phyloP scores from a whole-genome alignment of 2,797 vertebrate genomes.

The Syngnathus acus region DNA sequence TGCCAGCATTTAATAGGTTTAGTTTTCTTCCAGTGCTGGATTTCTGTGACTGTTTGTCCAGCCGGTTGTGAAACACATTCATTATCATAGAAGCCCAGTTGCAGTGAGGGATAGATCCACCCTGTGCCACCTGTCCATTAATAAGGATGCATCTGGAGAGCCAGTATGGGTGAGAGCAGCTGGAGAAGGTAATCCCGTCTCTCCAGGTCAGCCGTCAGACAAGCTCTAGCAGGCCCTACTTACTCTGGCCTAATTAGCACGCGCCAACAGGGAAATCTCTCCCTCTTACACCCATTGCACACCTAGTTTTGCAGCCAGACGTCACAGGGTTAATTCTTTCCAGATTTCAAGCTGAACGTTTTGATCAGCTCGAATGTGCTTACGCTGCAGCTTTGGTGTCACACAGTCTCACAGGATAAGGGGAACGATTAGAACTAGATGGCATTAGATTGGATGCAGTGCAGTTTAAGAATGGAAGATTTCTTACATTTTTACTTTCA shows the following conservation, averaged over 20 bases:
- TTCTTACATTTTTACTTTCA: not conserved
- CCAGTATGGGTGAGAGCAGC: slow-evolving; percentile 54
- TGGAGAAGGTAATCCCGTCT: slow-evolving; percentile 66
- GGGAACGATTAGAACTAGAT: slow-evolving; percentile 22
- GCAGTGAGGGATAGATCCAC: slow-evolving; percentile 19
- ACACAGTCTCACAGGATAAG: slow-evolving; percentile 27
- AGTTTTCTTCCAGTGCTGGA: not conserved
- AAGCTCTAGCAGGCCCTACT: slow-evolving; percentile 64
- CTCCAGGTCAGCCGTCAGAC: slow-evolving; percentile 67
- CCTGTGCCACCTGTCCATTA: slow-evolving; percentile 41
- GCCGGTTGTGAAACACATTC: slow-evolving; percentile 16
- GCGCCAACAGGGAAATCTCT: slow-evolving; percentile 58
- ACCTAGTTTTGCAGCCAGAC: slow-evolving; percentile 23
- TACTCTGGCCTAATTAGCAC: slow-evolving; percentile 64
- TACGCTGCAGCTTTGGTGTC: slow-evolving; percentile 22
- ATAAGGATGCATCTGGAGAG: slow-evolving; percentile 43
- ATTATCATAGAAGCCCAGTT: slow-evolving; percentile 8
- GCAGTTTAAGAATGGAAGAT: slow-evolving; percentile 1
- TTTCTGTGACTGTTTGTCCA: not conserved
- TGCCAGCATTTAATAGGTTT: slow-evolving; percentile 2
- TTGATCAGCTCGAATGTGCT: slow-evolving; percentile 57
- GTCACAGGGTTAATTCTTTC: slow-evolving; percentile 59
- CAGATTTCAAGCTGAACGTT: slow-evolving; percentile 37
- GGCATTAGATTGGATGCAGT: slow-evolving; percentile 18
- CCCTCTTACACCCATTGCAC: slow-evolving; percentile 24